Base-by-base conservation (phyloP, 1,140 invertebrate species). In the Neodiprion pinetum region DNA sequence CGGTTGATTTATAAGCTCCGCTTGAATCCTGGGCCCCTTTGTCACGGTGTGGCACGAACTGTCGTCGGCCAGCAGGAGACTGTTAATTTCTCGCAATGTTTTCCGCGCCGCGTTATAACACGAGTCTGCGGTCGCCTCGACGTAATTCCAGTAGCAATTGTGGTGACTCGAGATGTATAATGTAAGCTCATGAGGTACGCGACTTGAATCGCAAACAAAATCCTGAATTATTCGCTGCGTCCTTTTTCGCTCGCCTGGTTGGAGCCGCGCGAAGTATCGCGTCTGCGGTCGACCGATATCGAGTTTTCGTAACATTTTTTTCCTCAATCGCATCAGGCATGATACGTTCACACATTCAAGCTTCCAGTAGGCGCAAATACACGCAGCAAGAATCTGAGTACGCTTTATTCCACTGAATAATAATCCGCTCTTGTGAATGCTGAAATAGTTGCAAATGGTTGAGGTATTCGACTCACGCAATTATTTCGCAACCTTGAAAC, bases 241-340 rank as follows among this genome's bases (percentile, higher is more conserved):
- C 28, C 28, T 40, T 40, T 40, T 40, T 40, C 28, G 28, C 28
- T 40, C 28, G 28, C 28, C 28, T 40, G 28, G 28, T 40, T 40
- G 12, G 69, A 77, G 47, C 50, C 65, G 61, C n/a, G 17, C 11
- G 50, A 7, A 40, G 72, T 75, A 79, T 74, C 76, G 78, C 47
- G 71, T 74, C 69, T 77, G 75, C 72, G 67, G 73, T 68, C 50
- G 49, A 72, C 28, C 23, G 48, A 47, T 28, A 40, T 68, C 66
- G 48, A 12, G 12, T 49, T 69, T 11, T 49, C 17, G 69, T 66
- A 9, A 70, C n/a, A 14, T 23, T 23, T 47, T 66, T 28, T 40
- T 21, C 53, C 72, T 28, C 70, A 76, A 70, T 76, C 73, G 75
- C 74, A 69, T 78, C 76, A 48, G 53, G 28, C 28, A 40, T 40